Percentiles rank a stretch among this genome's conserved stretches.
phyloP scores from a whole-genome alignment of 2,113 vertebrate species.

The Cebidichthys violaceus region DNA sequence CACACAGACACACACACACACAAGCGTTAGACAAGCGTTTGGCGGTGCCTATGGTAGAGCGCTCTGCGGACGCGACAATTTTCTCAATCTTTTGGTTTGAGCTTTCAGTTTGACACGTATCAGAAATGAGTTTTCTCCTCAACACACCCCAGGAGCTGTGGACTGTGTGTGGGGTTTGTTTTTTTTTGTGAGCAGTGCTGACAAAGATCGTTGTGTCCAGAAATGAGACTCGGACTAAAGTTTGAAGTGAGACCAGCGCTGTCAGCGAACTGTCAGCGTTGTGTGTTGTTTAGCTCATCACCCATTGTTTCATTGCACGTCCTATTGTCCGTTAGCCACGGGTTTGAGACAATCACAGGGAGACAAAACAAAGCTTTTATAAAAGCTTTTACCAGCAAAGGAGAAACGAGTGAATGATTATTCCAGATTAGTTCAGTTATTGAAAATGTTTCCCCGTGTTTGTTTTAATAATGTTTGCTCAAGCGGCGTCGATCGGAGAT shows the following conservation, averaged over 20 bases:
- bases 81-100: conserved; percentile 41
- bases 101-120: conserved; percentile 44
- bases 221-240: conserved; percentile 32
- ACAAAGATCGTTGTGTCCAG: conserved; percentile 44
- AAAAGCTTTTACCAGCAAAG: not conserved
- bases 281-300: conserved; percentile 53
- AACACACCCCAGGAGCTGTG: conserved; percentile 36
- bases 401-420: conserved; percentile 9
- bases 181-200: conserved; percentile 34
- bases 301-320: conserved; percentile 38
- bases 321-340: conserved; percentile 26
- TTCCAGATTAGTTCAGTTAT: not conserved
- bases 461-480: conserved; percentile 8
- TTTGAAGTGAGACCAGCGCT: conserved; percentile 40
- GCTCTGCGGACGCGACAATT: conserved; percentile 15
- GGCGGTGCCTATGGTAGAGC: not conserved
- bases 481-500: not conserved
- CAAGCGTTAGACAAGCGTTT: not conserved
- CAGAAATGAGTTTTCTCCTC: conserved; percentile 46
- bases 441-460: not conserved
- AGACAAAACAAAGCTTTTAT: not conserved
- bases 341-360: conserved; percentile 31
- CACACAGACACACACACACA: too few relatives aligned
- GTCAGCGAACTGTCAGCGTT: conserved; percentile 42
- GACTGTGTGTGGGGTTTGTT: too few relatives aligned